Base-by-base conservation (phyloP, 2,113 vertebrate species). In the Anarrhichthys ocellatus region DNA sequence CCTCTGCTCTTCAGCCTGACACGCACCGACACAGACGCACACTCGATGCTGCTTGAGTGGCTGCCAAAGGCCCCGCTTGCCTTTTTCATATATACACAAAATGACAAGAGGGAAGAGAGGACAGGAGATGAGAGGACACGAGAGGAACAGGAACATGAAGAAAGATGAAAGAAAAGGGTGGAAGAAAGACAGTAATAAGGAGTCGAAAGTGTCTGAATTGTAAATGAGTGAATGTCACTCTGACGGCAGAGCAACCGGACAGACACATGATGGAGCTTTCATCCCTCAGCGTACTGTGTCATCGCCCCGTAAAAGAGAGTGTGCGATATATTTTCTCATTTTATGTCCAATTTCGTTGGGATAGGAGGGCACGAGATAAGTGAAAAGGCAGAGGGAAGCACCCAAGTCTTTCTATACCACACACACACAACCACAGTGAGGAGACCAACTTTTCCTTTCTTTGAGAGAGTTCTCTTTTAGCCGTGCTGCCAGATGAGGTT, bases 241-340 rank as follows among this genome's bases (percentile, higher is more conserved):
- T 84, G 88, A 86, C 80, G 71, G 81, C 27, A 13, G 68, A 82
- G 84, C 46, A 48, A 34, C 67, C n/a, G 80, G 87, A 91, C 83
- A 56, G 81, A 85, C 79, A 82, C 59, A 78, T 87, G 91, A 84
- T 64, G 78, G 70, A 66, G 82, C 94, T 93, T 94, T 94, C 90
- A 95, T 93, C 92, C 85, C 61, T 81, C 77, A 6, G 58, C 14
- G 61, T 73, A 76, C 64, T 65, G 79, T 89, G 91, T 83, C 88
- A 89, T 84, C 78, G 81, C 86, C 75, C 84, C 81, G 44, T 89
- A 81, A 89, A 83, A 84, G 54, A 73, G 56, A 76, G 29, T 64
- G 69, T 73, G 81, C 83, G 59, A 80, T 63, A 80, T 67, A 66
- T 89, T 90, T 92, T 92, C 80, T 75, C 80, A 91, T 92, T 93